Conservation (phyloP, 2,888 invertebrate genomes). For the Toxonevra muliebris region DNA sequence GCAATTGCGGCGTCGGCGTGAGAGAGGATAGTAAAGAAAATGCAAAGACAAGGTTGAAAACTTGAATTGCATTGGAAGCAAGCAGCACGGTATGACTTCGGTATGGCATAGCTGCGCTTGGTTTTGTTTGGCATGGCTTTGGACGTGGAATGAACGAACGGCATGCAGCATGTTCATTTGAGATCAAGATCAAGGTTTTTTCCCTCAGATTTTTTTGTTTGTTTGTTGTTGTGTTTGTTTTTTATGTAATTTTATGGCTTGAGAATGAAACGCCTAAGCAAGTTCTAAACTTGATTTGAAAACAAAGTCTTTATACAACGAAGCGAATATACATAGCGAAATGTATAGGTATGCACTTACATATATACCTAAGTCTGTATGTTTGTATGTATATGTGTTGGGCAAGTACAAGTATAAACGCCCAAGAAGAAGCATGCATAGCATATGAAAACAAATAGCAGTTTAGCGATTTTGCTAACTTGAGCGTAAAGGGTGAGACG, state of each 20-base stretch:
- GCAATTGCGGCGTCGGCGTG: too few relatives aligned
- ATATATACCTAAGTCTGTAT: neutral
- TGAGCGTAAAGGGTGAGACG: too few relatives aligned
- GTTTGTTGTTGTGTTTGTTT: constrained; percentile 1
- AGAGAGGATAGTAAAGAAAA: constrained; percentile 26
- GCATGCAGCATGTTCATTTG: constrained; percentile 37
- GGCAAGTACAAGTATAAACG: too few relatives aligned
- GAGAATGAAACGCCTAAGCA: constrained; percentile 26
- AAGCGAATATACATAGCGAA: too few relatives aligned
- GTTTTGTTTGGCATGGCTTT: neutral
- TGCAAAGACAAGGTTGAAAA: constrained; percentile 53
- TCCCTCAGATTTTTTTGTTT: constrained; percentile 20
- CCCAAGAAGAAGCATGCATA: too few relatives aligned
- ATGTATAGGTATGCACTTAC: too few relatives aligned
- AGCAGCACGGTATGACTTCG: constrained; percentile 11
- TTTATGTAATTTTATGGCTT: constrained; percentile 22
- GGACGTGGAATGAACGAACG: too few relatives aligned
- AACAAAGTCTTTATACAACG: neutral
- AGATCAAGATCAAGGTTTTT: constrained; percentile 61
- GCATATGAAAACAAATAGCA: too few relatives aligned
- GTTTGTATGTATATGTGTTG: neutral
- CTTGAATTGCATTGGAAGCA: constrained; percentile 46
- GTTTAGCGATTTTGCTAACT: too few relatives aligned
- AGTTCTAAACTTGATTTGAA: constrained; percentile 24
- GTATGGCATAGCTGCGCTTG: constrained; percentile 10